phyloP scores from a whole-genome alignment of 1,140 invertebrate species.

The Telenomus remus region DNA sequence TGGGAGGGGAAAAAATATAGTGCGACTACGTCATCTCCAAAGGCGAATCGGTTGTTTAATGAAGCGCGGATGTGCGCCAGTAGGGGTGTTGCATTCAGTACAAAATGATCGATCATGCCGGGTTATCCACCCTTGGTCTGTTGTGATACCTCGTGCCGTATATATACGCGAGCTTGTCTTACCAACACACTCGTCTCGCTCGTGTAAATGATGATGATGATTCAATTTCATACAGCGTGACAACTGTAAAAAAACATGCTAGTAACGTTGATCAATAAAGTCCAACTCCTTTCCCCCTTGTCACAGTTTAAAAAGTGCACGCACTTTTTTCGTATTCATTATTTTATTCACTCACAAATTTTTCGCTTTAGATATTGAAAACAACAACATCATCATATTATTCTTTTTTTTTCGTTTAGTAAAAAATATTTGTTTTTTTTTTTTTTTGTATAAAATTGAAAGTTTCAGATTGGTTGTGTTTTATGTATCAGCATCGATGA shows the following conservation, averaged over 20 bases:
- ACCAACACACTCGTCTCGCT: conserved; percentile 41
- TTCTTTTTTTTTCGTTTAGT: too few species aligned
- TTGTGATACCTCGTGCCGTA: conserved; percentile 65
- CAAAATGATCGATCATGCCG: conserved; percentile 71
- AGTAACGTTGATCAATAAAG: conserved; percentile 55
- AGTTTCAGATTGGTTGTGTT: too few species aligned
- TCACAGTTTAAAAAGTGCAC: conserved; percentile 13
- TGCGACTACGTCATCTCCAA: conserved; percentile 63
- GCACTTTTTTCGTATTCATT: conserved; percentile 16
- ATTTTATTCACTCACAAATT: conserved; percentile 38
- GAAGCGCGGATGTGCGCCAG: conserved; percentile 71
- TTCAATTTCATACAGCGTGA: conserved; percentile 54
- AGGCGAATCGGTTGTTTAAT: conserved; percentile 68
- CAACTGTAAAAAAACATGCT: conserved; percentile 53
- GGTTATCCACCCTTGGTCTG: conserved; percentile 70
- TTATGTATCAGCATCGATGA: conserved; percentile 11
- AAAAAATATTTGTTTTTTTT: too few species aligned
- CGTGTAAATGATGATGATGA: conserved; percentile 55
- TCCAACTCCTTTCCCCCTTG: conserved; percentile 27
- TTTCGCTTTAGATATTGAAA: conserved; percentile 3
- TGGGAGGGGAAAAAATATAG: conserved; percentile 17
- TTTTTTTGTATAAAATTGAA: too few species aligned
- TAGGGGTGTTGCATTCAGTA: conserved; percentile 71
- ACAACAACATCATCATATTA: too few species aligned
- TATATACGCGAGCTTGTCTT: conserved; percentile 56